Percentiles rank a stretch among this genome's conserved stretches.
These are phyloP conservation scores for Platysteira castanea DNA, from an alignment of 2,113 vertebrate species.

Conservation along the genomic window DNA sequence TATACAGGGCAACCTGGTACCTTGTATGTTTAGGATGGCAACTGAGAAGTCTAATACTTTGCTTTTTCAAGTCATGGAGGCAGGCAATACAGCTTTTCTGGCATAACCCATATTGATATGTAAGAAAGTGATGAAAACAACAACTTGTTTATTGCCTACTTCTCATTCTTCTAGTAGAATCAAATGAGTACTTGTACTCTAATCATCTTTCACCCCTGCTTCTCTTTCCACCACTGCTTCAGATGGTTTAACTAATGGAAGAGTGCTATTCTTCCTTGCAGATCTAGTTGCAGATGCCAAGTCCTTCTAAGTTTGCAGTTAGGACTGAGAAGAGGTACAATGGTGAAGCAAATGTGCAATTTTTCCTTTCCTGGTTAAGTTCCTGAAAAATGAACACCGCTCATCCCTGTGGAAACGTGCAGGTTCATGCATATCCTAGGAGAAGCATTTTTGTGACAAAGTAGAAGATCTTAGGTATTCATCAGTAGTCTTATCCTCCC, in stretches of 20 bases:
- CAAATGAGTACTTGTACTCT: not conserved
- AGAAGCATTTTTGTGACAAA: not conserved
- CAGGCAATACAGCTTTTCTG: not conserved
- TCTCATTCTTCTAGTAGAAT: not conserved
- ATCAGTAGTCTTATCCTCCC: not conserved
- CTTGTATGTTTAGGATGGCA: not conserved
- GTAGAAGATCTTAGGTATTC: not conserved
- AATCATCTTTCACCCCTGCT: not conserved
- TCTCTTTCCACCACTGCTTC: no score
- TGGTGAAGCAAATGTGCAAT: not conserved
- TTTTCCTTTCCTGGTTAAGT: not conserved
- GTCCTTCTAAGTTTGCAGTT: not conserved
- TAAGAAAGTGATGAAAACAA: not conserved
- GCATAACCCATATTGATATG: not conserved
- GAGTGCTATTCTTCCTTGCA: not conserved
- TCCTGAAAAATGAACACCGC: not conserved
- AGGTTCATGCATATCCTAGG: not conserved
- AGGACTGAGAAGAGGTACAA: not conserved
- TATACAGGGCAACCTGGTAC: not conserved
- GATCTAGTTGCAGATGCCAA: not conserved
- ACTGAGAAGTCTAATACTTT: not conserved
- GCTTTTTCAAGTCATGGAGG: not conserved
- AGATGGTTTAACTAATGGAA: not conserved
- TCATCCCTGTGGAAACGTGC: not conserved
- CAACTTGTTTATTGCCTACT: not conserved